Conservation (phyloP, 2,888 invertebrate genomes). For the Limnephilus rhombicus region DNA sequence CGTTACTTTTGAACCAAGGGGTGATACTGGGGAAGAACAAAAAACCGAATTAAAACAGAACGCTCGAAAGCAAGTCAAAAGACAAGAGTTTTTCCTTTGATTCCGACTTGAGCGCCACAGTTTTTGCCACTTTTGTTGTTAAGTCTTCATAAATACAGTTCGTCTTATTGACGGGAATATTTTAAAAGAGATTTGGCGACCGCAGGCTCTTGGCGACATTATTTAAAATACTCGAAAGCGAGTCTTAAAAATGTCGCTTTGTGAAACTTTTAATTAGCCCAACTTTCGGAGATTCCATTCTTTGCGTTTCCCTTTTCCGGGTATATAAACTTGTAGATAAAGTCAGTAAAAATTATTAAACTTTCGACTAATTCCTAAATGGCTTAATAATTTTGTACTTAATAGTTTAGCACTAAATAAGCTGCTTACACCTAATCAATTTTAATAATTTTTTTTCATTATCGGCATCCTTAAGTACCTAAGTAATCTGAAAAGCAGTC, state of each 20-base stretch:
- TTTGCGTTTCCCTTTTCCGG: neutral
- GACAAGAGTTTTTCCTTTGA: slow-evolving; percentile 30
- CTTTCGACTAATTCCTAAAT: neutral
- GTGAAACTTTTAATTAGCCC: slow-evolving; percentile 40
- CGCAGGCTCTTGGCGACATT: slow-evolving; percentile 61
- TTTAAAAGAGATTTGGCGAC: slow-evolving; percentile 58
- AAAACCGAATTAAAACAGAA: neutral
- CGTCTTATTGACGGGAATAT: slow-evolving; percentile 39
- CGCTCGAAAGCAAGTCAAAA: neutral
- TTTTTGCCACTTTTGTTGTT: slow-evolving; percentile 42
- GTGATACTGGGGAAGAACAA: neutral
- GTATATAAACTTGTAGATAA: neutral
- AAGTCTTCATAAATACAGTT: slow-evolving; percentile 49
- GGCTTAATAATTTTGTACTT: neutral
- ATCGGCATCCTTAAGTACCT: too few relatives aligned
- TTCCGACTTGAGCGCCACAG: slow-evolving; percentile 17
- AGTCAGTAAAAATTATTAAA: neutral
- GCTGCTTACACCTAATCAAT: neutral
- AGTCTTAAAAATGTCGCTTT: slow-evolving; percentile 49
- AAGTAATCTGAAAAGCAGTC: too few relatives aligned
- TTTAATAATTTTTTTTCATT: neutral
- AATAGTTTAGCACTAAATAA: neutral
- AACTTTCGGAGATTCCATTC: slow-evolving; percentile 19
- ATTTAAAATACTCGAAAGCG: slow-evolving; percentile 47
- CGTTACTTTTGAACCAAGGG: neutral